Percentiles rank a stretch among this genome's conserved stretches.
These are phyloP conservation scores for Listronotus oregonensis DNA, from an alignment of 1,140 invertebrate genomes.

Conservation along the genomic window DNA sequence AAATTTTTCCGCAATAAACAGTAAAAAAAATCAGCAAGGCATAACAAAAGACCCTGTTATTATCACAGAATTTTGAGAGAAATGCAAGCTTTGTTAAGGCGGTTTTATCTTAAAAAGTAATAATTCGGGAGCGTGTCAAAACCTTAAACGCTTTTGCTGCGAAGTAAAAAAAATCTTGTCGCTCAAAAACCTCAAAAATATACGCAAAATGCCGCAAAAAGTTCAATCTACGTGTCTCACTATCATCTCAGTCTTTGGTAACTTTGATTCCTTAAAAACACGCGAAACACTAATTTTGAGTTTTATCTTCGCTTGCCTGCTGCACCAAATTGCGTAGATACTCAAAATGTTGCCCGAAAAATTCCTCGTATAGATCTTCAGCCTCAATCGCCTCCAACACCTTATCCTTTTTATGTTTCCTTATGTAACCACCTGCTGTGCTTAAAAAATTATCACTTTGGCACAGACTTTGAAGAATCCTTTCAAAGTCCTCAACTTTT, in stretches of 20 bases:
- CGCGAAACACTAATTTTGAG: too few species aligned
- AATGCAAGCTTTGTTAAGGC: constrained; percentile 29
- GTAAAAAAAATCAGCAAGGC: too few species aligned
- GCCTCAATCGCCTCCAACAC: constrained; percentile 16
- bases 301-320: constrained; percentile 14
- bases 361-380: constrained; percentile 40
- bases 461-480: constrained; percentile 39
- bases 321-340: constrained; percentile 29
- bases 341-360: constrained; percentile 40
- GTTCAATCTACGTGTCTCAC: too few species aligned
- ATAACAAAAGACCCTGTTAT: constrained; percentile 35
- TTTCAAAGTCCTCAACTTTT: constrained; percentile 43
- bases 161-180: too few species aligned
- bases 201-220: too few species aligned
- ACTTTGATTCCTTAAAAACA: too few species aligned
- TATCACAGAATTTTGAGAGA: constrained; percentile 34
- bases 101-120: too few species aligned
- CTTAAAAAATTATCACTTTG: too few species aligned
- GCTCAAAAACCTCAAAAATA: too few species aligned
- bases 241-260: too few species aligned
- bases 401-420: constrained; percentile 13
- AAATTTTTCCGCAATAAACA: too few species aligned
- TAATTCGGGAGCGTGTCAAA: constrained; percentile 28
- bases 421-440: constrained; percentile 10
- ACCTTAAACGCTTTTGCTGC: too few species aligned